These are phyloP conservation scores for Podarcis muralis DNA, from an alignment of 2,113 vertebrate species.

Conservation along the genomic window DNA sequence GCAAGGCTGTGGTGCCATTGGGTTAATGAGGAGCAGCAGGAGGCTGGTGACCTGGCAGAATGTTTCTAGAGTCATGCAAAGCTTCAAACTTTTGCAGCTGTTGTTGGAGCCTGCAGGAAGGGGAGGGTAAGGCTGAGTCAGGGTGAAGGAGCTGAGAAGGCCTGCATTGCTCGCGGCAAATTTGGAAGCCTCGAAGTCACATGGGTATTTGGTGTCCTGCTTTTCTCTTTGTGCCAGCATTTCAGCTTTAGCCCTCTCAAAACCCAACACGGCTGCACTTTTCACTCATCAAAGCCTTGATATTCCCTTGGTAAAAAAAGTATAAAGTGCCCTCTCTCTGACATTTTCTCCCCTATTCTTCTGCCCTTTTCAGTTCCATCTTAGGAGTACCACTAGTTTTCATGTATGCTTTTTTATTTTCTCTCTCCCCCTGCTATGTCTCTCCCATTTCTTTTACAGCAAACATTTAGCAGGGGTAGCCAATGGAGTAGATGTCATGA, in stretches of 20 bases:
- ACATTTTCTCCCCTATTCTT: background rate
- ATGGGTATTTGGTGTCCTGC: rapidly evolving
- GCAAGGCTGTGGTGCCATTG: background rate
- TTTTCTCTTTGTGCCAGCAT: background rate
- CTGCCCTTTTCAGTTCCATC: rapidly evolving
- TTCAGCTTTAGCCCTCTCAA: background rate
- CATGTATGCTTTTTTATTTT: background rate
- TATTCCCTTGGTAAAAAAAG: background rate
- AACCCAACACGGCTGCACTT: rapidly evolving
- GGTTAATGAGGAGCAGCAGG: background rate
- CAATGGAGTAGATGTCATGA: too few species aligned
- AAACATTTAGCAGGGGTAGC: background rate
- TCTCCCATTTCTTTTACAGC: background rate
- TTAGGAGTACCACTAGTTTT: background rate
- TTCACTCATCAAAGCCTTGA: background rate
- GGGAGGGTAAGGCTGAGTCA: background rate
- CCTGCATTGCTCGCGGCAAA: rapidly evolving
- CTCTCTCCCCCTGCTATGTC: background rate
- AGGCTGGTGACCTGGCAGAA: background rate
- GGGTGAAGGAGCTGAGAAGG: background rate
- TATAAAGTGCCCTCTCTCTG: rapidly evolving
- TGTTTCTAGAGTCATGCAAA: rapidly evolving
- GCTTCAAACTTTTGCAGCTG: background rate
- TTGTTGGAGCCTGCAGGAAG: background rate
- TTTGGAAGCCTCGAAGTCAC: background rate